Conservation (phyloP, 2,797 vertebrate species). For the Pseudochromis fuscus region DNA sequence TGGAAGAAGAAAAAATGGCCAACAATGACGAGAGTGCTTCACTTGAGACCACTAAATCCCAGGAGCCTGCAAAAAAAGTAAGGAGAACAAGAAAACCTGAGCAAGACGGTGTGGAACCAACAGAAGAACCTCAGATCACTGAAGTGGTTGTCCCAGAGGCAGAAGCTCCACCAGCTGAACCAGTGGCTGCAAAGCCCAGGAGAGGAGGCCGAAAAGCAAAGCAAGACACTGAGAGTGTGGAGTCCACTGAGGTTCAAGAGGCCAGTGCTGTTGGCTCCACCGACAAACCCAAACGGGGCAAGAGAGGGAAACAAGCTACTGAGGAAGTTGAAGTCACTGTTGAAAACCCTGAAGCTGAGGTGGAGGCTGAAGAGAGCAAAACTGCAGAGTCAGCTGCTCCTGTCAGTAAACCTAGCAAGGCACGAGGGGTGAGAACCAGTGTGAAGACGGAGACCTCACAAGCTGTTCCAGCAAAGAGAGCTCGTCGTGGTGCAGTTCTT, state of each 20-base stretch:
- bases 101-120: slow-evolving; percentile 13
- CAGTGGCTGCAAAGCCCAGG: slow-evolving; percentile 52
- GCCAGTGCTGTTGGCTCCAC: background rate
- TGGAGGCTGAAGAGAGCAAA: slow-evolving; percentile 36
- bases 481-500: slow-evolving; percentile 47
- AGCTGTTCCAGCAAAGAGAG: slow-evolving; percentile 62
- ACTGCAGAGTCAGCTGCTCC: slow-evolving; percentile 13
- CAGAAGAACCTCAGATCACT: slow-evolving; percentile 14
- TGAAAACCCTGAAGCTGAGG: slow-evolving; percentile 17
- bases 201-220: slow-evolving; percentile 65
- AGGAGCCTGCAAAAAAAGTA: slow-evolving; percentile 54
- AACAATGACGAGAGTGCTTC: background rate
- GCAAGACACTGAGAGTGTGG: slow-evolving; percentile 11
- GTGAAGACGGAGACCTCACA: slow-evolving; percentile 41
- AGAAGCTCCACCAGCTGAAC: slow-evolving; percentile 34
- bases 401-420: slow-evolving; percentile 53
- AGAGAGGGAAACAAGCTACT: slow-evolving; percentile 35
- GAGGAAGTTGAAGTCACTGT: slow-evolving; percentile 14
- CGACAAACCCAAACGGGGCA: slow-evolving; percentile 59
- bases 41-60: slow-evolving; percentile 1
- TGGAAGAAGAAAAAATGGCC: slow-evolving; percentile 41
- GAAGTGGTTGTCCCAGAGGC: slow-evolving; percentile 23
- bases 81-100: slow-evolving; percentile 63
- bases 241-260: slow-evolving; percentile 42
- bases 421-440: slow-evolving; percentile 43